phyloP scores from a whole-genome alignment of 2,113 vertebrate genomes.

The Bothrops jararaca region DNA sequence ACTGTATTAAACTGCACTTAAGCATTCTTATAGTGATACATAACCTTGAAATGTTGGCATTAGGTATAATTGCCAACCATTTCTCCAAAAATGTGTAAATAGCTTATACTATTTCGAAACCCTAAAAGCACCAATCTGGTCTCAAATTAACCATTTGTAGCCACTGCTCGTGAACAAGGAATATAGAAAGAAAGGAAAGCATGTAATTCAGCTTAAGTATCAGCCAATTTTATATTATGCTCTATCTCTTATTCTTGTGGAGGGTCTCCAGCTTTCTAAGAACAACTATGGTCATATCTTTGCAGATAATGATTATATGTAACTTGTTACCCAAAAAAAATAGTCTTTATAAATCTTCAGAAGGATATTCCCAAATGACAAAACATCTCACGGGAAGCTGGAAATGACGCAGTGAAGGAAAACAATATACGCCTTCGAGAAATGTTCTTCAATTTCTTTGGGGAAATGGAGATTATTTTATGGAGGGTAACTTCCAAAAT shows the following conservation, averaged over 20 bases:
- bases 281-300: not conserved
- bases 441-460: conserved; percentile 37
- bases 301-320: conserved; percentile 9
- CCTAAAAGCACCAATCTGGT: not conserved
- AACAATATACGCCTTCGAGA: conserved; percentile 31
- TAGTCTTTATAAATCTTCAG: conserved; percentile 20
- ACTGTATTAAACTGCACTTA: not conserved
- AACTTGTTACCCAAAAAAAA: conserved; percentile 22
- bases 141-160: not conserved
- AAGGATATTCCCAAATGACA: conserved; percentile 9
- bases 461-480: conserved; percentile 40
- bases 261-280: not conserved
- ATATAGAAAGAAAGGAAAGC: not conserved
- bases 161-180: not conserved
- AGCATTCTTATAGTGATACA: not conserved
- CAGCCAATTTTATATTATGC: conserved; percentile 16
- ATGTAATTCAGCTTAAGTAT: not conserved
- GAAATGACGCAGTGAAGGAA: conserved; percentile 32
- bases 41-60: not conserved
- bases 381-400: conserved; percentile 35
- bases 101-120: not conserved
- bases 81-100: not conserved
- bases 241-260: not conserved
- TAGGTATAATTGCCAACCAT: not conserved
- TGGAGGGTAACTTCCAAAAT: conserved; percentile 43